Evolutionary conservation across 2,113 vertebrate species (phyloP).

Genomic region (Pachyramphus minor): DNA sequence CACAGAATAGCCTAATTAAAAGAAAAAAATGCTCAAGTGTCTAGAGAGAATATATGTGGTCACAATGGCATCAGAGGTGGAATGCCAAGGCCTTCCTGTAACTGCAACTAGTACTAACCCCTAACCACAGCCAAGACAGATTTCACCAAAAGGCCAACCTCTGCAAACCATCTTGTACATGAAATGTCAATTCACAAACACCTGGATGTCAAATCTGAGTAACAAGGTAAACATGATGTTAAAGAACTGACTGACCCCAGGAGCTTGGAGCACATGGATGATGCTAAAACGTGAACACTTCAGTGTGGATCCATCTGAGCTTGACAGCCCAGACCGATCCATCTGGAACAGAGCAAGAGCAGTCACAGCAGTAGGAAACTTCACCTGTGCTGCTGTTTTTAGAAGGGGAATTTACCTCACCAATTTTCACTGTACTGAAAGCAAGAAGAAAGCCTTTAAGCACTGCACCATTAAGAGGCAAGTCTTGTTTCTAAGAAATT

Average conservation of each 20-base stretch:
- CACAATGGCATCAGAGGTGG: background rate
- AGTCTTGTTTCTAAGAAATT: slow-evolving; percentile 40
- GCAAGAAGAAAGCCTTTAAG: slow-evolving; percentile 26
- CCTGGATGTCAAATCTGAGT: background rate
- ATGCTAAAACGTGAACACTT: background rate
- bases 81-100: background rate
- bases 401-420: background rate
- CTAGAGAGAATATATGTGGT: background rate
- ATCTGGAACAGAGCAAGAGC: background rate
- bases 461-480: background rate
- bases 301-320: background rate
- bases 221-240: background rate
- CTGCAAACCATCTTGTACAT: background rate
- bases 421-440: background rate
- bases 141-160: background rate
- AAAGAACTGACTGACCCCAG: background rate
- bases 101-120: too few relatives aligned
- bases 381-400: background rate
- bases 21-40: background rate
- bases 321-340: background rate
- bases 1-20: background rate
- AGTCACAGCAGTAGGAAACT: background rate
- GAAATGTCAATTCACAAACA: background rate
- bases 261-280: background rate
- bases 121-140: background rate